Evolutionary conservation across 2,113 vertebrate species (phyloP), one percentile per base, ranked within the genome.

Genomic region (Notarius quadriscutis): DNA sequence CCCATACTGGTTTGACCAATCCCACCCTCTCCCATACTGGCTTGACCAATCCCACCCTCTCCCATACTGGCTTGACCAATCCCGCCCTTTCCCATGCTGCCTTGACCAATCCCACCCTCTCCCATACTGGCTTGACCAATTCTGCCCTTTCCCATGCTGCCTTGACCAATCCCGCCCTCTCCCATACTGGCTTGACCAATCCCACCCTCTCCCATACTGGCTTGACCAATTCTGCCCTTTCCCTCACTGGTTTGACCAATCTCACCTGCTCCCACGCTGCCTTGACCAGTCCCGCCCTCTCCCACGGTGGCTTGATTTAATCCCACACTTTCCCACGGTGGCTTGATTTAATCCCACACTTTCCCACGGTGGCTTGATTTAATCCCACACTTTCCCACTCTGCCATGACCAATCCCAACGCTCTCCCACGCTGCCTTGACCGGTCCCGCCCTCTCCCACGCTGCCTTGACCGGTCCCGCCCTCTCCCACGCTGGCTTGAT

Each of bases 271-370:
- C 18, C 2, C 3, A 50, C 20, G 25, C 48, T 75, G n/a, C n/a
- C n/a, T n/a, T n/a, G n/a, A n/a, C n/a, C n/a, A n/a, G 0, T 53
- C 11, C 51, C 0, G 0, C 18, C 51, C 1, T 0, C 0, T 58
- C n/a, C 27, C 11, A 12, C 2, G 17, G 27, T 53, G 2, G 25
- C 34, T n/a, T 77, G 48, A 25, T n/a, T 1, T 48, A 51, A 1
- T 51, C 22, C 74, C 3, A 5, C 8, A 8, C 4, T 4, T 1
- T 77, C 20, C 10, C 4, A 11, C n/a, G n/a, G n/a, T n/a, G n/a
- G n/a, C n/a, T n/a, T n/a, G n/a, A n/a, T n/a, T n/a, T n/a, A n/a
- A n/a, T n/a, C n/a, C n/a, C n/a, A n/a, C n/a, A n/a, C n/a, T n/a
- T n/a, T n/a, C n/a, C n/a, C n/a, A n/a, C n/a, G n/a, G n/a, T n/a